Conservation (phyloP, 2,113 vertebrate genomes). For the Nansenia antarctica region DNA sequence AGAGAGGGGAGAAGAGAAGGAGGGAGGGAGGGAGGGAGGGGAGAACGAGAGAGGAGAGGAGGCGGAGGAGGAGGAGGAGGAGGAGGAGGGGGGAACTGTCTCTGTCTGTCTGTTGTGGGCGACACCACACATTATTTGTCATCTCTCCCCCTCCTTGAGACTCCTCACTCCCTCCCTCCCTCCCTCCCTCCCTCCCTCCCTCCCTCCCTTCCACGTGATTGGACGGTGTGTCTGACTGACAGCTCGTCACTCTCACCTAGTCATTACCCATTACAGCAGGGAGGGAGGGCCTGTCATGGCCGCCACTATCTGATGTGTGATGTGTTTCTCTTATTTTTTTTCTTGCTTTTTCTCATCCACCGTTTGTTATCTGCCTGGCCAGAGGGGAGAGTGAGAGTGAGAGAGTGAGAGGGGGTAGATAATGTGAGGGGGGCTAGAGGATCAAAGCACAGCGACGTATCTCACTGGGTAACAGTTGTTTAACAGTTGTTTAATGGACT, state of each 20-base stretch:
- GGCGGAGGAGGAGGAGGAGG: not conserved
- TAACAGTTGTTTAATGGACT: too few relatives aligned
- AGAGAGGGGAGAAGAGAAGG: not conserved
- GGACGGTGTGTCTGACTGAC: not conserved
- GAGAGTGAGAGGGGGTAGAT: too few relatives aligned
- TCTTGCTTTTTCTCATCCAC: not conserved
- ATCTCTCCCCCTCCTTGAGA: too few relatives aligned
- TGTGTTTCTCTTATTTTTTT: too few relatives aligned
- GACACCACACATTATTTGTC: too few relatives aligned
- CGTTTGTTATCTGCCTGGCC: not conserved
- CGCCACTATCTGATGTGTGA: not conserved
- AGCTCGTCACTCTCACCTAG: not conserved
- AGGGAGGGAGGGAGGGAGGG: slow-evolving; percentile 31
- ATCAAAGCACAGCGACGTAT: too few relatives aligned
- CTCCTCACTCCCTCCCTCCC: not conserved
- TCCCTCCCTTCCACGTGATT: not conserved
- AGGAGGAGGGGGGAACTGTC: slow-evolving; percentile 15
- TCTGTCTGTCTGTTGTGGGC: too few relatives aligned
- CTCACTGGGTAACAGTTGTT: too few relatives aligned
- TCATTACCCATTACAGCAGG: not conserved
- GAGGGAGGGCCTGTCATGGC: not conserved
- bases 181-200: not conserved
- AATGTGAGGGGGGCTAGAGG: too few relatives aligned
- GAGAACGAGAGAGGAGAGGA: not conserved
- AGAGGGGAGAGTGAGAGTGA: too few relatives aligned